Evolutionary conservation across 1,140 invertebrate species (phyloP), one percentile per base, ranked within the genome.

Genomic region (Platyscapa corneri): DNA sequence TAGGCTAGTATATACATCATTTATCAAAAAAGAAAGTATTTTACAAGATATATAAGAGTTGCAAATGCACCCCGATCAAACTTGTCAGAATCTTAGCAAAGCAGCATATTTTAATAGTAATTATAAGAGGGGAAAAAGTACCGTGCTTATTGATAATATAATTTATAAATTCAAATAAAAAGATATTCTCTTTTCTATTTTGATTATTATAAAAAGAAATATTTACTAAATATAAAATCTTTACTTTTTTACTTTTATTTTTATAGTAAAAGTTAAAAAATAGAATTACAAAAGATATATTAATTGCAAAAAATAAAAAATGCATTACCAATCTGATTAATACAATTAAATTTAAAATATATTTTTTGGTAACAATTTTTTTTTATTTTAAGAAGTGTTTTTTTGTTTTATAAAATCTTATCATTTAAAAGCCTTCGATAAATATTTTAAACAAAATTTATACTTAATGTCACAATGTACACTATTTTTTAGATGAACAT

Each of bases 61-160:
- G 93, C 93, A 94, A 94, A 94, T 94, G 93, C 92, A 94, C 92
- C 93, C 91, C 91, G 90, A 90, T 94, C 94, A 94, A 91, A 92
- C 90, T 92, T 88, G 89, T 90, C 80, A 88, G 88, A 83, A 90
- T 88, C 85, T 89, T 90, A 93, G 88, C 90, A 75, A 93, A 93
- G 92, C 91, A 89, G 86, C 83, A 87, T 87, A 89, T 89, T 79
- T 88, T 83, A 87, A 87, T 42, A 86, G 82, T 23, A 76, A 82
- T 76, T 77, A 75, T 75, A 60, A 67, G 34, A 77, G 23, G 2
- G 23, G 39, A 84, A 83, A 77, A 86, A 70, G 83, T 18, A 85
- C n/a, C 83, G 83, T 87, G 77, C 79, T 86, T 64, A 56, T 76
- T 78, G 30, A 39, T n/a, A 78, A 74, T 53, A 49, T 39, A 78